Conservation (phyloP, 2,113 vertebrate species). For the Lathamus discolor region DNA sequence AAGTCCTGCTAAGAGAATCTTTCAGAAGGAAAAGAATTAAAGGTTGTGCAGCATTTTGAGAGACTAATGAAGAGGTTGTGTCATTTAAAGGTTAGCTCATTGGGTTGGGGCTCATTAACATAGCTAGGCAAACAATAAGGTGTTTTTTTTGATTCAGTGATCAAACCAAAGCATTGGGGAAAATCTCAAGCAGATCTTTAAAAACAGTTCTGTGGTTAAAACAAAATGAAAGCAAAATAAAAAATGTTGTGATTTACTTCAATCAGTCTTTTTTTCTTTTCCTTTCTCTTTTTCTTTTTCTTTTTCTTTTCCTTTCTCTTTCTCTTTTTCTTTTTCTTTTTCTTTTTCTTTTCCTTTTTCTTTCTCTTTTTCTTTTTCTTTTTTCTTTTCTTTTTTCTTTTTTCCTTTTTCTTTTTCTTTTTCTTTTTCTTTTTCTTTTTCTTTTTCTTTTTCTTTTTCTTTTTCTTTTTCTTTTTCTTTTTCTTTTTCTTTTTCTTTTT, state of each 20-base stretch:
- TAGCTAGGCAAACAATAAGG: conserved; percentile 42
- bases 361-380: too few relatives aligned
- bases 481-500: too few relatives aligned
- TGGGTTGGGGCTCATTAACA: conserved; percentile 39
- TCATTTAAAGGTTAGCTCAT: conserved; percentile 48
- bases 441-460: too few relatives aligned
- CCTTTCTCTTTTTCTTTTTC: too few relatives aligned
- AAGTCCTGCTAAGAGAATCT: conserved; percentile 5
- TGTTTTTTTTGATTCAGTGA: background rate
- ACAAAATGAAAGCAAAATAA: background rate
- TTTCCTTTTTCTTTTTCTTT: too few relatives aligned
- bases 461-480: too few relatives aligned
- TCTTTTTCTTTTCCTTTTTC: too few relatives aligned
- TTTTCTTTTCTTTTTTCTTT: too few relatives aligned
- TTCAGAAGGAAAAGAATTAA: conserved; percentile 27
- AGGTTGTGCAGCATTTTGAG: conserved; percentile 9
- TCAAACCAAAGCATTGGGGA: background rate
- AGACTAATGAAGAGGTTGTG: conserved; percentile 36
- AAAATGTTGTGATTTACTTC: background rate
- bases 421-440: too few relatives aligned
- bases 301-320: too few relatives aligned
- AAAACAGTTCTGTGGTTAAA: background rate
- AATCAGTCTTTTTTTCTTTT: background rate
- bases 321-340: too few relatives aligned
- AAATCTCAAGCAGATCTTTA: background rate